Conservation (phyloP, 2,888 invertebrate genomes). For the Metalampra italica region DNA sequence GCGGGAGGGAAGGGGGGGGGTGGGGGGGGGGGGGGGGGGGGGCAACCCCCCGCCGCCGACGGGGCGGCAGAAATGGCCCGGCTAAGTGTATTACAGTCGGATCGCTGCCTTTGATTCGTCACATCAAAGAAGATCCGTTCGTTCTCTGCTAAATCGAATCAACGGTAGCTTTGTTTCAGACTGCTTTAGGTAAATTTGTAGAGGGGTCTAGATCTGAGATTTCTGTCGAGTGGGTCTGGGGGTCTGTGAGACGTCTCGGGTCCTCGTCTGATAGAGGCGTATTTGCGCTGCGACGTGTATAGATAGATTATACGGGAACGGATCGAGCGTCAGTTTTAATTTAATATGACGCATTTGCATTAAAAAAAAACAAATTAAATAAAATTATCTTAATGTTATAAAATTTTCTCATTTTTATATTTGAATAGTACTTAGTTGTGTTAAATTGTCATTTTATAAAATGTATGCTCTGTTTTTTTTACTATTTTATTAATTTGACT, state of each 20-base stretch:
- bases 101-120: constrained; percentile 77
- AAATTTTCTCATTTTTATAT: too few relatives aligned
- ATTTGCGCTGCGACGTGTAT: neutral
- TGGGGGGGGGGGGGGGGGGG: neutral
- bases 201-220: constrained; percentile 9
- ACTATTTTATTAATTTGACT: too few relatives aligned
- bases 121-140: constrained; percentile 76
- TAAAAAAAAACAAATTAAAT: too few relatives aligned
- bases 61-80: constrained; percentile 61
- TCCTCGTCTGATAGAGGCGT: neutral
- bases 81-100: constrained; percentile 76
- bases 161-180: constrained; percentile 58
- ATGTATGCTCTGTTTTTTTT: too few relatives aligned
- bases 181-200: constrained; percentile 49
- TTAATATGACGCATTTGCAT: too few relatives aligned
- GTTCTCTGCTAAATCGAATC: constrained; percentile 70
- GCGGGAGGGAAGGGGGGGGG: constrained; percentile 18
- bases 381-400: too few relatives aligned
- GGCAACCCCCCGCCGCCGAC: constrained; percentile 10
- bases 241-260: neutral
- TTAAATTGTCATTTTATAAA: too few relatives aligned
- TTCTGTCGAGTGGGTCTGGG: neutral
- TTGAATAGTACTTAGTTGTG: too few relatives aligned
- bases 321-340: too few relatives aligned
- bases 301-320: too few relatives aligned